Evolutionary conservation across 2,888 invertebrate genomes (phyloP).

Genomic region (Netelia fuscicornis): DNA sequence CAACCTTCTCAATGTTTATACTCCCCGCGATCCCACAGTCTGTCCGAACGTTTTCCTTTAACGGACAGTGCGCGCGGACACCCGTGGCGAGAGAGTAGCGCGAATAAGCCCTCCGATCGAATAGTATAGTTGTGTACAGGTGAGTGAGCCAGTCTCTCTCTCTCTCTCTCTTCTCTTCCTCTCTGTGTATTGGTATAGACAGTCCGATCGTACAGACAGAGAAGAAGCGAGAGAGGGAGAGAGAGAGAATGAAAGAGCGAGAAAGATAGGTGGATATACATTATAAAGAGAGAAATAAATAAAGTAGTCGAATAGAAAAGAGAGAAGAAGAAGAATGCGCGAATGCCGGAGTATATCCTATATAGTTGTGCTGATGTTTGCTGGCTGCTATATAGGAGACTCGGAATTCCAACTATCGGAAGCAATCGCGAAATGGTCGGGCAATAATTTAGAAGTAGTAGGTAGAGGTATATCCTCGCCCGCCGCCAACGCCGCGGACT

Average conservation of each 20-base stretch:
- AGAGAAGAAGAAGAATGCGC: conserved; percentile 73
- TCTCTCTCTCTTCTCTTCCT: background rate
- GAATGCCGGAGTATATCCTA: conserved; percentile 74
- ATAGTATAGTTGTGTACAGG: conserved; percentile 41
- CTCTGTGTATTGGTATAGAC: conserved; percentile 32
- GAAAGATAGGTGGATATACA: conserved; percentile 35
- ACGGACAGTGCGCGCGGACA: conserved; percentile 69
- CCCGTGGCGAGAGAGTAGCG: conserved; percentile 70
- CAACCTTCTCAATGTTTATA: conserved; percentile 54
- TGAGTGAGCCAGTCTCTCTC: background rate
- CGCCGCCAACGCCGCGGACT: conserved; percentile 62
- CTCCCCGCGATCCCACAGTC: conserved; percentile 72
- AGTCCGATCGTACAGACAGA: conserved; percentile 31
- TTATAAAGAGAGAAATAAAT: conserved; percentile 60
- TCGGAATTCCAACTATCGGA: conserved; percentile 81
- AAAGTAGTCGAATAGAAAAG: conserved; percentile 63
- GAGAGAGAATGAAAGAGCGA: conserved; percentile 39
- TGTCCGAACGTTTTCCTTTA: conserved; percentile 73
- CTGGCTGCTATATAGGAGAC: conserved; percentile 72
- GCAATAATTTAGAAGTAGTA: conserved; percentile 80
- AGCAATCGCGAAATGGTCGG: conserved; percentile 81
- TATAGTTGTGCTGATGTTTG: conserved; percentile 71
- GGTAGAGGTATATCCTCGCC: conserved; percentile 65
- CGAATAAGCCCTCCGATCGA: conserved; percentile 66
- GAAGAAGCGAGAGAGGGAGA: conserved; percentile 22